phyloP scores from a whole-genome alignment of 2,888 invertebrate species.

The Phymatocera aterrima region DNA sequence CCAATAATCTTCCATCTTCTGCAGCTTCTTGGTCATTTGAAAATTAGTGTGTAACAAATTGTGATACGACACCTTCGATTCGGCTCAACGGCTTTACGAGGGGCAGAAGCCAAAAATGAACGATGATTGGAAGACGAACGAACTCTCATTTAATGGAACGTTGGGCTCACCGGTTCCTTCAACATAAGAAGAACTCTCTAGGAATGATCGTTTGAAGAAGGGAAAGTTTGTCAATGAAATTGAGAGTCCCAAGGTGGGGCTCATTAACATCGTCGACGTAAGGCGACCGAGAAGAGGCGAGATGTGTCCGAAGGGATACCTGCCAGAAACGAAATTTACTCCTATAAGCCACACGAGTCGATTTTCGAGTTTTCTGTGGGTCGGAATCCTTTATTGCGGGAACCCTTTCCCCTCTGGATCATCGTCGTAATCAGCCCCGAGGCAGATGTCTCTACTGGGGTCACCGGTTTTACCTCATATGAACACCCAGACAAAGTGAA shows the following conservation, averaged over 20 bases:
- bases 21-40: too few species aligned
- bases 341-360: neutral
- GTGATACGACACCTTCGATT: too few species aligned
- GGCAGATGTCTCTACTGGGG: conserved; percentile 24
- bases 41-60: too few species aligned
- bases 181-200: neutral
- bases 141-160: too few species aligned
- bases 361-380: neutral
- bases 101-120: too few species aligned
- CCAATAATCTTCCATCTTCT: too few species aligned
- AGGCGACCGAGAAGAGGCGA: conserved; percentile 21
- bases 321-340: conserved; percentile 7
- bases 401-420: neutral
- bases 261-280: conserved; percentile 41
- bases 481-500: conserved; percentile 37
- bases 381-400: neutral
- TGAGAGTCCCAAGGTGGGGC: conserved; percentile 38
- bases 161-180: too few species aligned
- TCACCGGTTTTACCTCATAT: conserved; percentile 32
- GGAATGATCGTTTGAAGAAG: neutral
- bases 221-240: conserved; percentile 44
- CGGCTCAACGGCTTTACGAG: too few species aligned
- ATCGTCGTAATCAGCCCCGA: conserved; percentile 25
- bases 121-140: too few species aligned
- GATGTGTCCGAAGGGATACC: conserved; percentile 23